Conservation (phyloP, 2,113 vertebrate genomes). For the Alexandromys fortis region DNA sequence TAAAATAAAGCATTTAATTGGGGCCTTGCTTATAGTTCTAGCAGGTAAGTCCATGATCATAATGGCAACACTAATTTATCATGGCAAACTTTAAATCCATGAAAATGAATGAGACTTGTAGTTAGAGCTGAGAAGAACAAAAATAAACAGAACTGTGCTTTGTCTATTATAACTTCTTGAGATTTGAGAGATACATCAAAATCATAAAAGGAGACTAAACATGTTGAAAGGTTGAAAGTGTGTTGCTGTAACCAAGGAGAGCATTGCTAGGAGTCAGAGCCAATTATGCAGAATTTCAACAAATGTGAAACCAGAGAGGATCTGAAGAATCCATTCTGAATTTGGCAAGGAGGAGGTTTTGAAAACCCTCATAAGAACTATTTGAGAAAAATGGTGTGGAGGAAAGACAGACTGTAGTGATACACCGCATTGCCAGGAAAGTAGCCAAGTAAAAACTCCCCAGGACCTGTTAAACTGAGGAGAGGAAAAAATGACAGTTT, state of each 20-base stretch:
- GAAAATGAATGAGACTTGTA: background rate
- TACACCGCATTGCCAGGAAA: background rate
- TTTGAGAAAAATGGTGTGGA: background rate
- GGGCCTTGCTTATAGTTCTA: background rate
- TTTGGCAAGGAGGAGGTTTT: background rate
- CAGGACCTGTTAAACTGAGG: background rate
- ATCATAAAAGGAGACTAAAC: background rate
- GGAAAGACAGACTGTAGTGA: background rate
- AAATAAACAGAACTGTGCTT: background rate
- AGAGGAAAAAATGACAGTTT: background rate
- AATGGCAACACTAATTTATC: background rate
- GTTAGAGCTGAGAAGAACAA: background rate
- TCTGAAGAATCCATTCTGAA: background rate
- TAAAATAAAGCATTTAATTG: background rate
- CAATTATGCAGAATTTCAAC: background rate
- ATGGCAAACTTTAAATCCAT: background rate
- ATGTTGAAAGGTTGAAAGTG: rapidly evolving
- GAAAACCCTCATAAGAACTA: background rate
- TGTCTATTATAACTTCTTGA: background rate
- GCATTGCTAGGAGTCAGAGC: background rate
- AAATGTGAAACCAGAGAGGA: background rate
- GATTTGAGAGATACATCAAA: background rate
- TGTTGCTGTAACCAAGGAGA: background rate
- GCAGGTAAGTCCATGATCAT: background rate
- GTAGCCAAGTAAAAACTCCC: background rate